Conservation (phyloP, 2,797 vertebrate genomes). For the Carduelis carduelis region DNA sequence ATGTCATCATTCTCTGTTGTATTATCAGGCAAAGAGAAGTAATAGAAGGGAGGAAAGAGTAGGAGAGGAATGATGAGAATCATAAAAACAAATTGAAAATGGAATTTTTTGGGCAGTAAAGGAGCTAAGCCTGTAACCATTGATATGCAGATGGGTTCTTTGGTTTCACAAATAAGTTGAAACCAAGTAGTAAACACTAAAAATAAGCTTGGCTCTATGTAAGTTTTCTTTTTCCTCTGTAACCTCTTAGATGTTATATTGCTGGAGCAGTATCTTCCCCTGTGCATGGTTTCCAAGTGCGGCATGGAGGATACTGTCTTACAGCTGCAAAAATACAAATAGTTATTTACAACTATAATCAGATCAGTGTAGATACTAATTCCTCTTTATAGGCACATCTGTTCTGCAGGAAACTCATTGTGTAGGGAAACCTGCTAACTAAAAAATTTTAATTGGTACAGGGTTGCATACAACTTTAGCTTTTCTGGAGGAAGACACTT, state of each 20-base stretch:
- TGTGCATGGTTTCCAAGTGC: neutral
- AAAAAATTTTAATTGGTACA: conserved; percentile 15
- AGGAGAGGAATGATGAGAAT: neutral
- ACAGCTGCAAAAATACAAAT: neutral
- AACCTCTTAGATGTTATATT: neutral
- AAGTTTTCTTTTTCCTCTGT: neutral
- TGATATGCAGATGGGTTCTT: neutral
- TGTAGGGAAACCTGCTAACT: neutral
- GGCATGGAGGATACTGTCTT: neutral
- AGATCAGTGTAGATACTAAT: neutral
- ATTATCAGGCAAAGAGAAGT: neutral
- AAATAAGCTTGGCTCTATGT: neutral
- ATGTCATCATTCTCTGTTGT: neutral
- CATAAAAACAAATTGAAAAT: neutral
- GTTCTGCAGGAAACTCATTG: neutral
- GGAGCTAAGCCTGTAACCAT: neutral
- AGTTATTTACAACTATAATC: neutral
- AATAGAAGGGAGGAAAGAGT: neutral
- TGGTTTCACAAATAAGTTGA: neutral
- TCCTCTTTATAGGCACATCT: neutral
- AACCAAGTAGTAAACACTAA: neutral
- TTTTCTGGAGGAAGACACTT: conserved; percentile 1
- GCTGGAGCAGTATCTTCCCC: neutral
- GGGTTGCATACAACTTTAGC: neutral
- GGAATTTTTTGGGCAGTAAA: neutral